Conservation (phyloP, 2,888 invertebrate genomes). For the Trichopoda pennipes region DNA sequence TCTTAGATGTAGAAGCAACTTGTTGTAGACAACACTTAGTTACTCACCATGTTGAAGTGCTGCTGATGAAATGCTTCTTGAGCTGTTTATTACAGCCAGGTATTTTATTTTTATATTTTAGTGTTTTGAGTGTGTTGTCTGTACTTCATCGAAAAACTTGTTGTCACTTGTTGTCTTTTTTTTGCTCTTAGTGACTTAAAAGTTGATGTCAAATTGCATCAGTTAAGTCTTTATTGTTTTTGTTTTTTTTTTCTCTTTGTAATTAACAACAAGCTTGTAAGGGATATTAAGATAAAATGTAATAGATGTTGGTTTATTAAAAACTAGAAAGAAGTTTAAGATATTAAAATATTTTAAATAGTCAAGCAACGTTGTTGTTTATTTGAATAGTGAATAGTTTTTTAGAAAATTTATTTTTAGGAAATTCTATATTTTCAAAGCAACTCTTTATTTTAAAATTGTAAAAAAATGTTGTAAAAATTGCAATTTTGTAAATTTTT, state of each 20-base stretch:
- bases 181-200: conserved; percentile 37
- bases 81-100: conserved; percentile 55
- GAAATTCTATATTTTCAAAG: too few species aligned
- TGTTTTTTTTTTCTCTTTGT: too few species aligned
- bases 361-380: too few species aligned
- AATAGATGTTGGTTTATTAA: background rate
- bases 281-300: background rate
- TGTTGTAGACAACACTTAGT: conserved; percentile 64
- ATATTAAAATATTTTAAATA: background rate
- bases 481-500: too few species aligned
- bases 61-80: conserved; percentile 36
- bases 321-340: background rate
- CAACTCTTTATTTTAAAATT: too few species aligned
- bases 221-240: background rate
- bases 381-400: too few species aligned
- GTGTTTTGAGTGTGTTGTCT: conserved; percentile 21
- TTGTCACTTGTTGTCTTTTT: conserved; percentile 44
- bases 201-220: conserved; percentile 26
- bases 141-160: conserved; percentile 37
- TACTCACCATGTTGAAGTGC: conserved; percentile 38
- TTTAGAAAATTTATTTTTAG: too few species aligned
- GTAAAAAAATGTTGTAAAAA: too few species aligned
- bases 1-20: conserved; percentile 52
- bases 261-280: conserved; percentile 45
- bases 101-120: conserved; percentile 53